phyloP scores from a whole-genome alignment of 2,113 vertebrate genomes.

The Pseudois nayaur region DNA sequence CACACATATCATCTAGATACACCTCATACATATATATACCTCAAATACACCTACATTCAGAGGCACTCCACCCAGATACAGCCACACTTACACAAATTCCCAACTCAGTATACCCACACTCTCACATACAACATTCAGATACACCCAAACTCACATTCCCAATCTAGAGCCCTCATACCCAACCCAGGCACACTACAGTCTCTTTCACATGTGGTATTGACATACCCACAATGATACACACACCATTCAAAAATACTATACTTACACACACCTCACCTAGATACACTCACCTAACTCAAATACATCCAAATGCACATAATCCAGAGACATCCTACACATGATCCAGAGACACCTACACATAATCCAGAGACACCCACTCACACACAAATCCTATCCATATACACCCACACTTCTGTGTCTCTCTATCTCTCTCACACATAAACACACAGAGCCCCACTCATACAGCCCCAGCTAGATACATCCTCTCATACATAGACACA shows the following conservation, averaged over 20 bases:
- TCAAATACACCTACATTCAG: conserved; percentile 20
- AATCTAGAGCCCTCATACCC: not conserved
- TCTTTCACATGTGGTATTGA: not conserved
- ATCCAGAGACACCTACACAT: not conserved
- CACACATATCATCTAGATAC: conserved; percentile 19
- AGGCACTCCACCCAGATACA: not conserved
- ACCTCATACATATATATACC: not conserved
- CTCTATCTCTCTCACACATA: not conserved
- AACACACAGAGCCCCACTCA: not conserved
- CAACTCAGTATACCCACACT: conserved; percentile 11
- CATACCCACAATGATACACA: not conserved
- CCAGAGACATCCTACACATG: not conserved
- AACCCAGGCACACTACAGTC: not conserved
- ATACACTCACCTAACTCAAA: conserved; percentile 12
- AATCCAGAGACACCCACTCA: conserved; percentile 3
- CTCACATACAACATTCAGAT: not conserved
- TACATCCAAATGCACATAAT: not conserved
- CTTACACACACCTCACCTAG: not conserved
- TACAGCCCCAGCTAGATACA: not conserved
- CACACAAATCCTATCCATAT: not conserved
- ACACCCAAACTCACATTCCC: not conserved
- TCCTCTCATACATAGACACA: not conserved
- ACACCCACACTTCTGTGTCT: not conserved
- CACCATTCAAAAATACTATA: conserved; percentile 18
- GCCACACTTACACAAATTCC: conserved; percentile 1